These are phyloP conservation scores for Eugnorisma glareosa DNA, from an alignment of 2,888 invertebrate genomes.

Conservation along the genomic window DNA sequence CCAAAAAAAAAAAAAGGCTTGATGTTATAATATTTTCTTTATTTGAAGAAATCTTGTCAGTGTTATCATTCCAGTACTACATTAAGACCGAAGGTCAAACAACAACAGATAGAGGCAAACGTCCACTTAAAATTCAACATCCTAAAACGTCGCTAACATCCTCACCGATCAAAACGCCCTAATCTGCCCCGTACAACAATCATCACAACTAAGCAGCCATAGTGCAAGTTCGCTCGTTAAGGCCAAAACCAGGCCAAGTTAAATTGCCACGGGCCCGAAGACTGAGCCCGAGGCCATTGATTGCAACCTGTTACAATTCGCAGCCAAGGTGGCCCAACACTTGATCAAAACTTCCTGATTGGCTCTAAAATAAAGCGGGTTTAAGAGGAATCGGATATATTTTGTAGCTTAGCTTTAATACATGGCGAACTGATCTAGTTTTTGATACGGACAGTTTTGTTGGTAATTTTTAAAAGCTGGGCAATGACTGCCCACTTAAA, in stretches of 20 bases:
- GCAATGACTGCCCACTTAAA: background rate
- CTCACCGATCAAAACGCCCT: constrained; percentile 31
- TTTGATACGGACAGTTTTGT: background rate
- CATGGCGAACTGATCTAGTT: background rate
- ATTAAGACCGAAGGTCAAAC: background rate
- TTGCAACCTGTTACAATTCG: constrained; percentile 66
- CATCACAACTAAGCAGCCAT: constrained; percentile 42
- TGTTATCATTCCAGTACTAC: background rate
- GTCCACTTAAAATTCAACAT: background rate
- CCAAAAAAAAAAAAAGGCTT: too few relatives aligned
- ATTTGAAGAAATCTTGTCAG: background rate
- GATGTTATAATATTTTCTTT: background rate
- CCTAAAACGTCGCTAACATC: background rate
- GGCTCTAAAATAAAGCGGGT: constrained; percentile 53
- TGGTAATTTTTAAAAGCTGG: background rate
- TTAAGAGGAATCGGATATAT: constrained; percentile 22
- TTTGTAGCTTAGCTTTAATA: constrained; percentile 31
- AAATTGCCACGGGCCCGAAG: constrained; percentile 55
- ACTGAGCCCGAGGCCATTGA: constrained; percentile 59
- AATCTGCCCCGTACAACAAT: constrained; percentile 51
- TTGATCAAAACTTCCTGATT: constrained; percentile 64
- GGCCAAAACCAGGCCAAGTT: constrained; percentile 58
- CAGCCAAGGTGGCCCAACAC: constrained; percentile 52
- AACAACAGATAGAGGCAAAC: background rate
- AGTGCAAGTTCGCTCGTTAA: constrained; percentile 64